Evolutionary conservation across 2,797 vertebrate genomes (phyloP).

Genomic region (Vespertilio murinus): DNA sequence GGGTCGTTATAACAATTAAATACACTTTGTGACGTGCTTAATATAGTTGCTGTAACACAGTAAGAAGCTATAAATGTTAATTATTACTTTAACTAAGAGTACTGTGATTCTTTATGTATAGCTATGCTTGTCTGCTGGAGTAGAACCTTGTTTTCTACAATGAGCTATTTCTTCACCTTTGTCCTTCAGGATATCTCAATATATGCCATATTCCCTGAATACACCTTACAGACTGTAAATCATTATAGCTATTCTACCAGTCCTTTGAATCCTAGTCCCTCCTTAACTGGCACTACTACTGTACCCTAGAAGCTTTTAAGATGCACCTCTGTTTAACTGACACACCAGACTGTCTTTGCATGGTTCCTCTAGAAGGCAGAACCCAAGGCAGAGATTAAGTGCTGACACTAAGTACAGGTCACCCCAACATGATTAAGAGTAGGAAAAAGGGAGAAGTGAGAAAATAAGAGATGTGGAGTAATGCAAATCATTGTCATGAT

Average conservation of each 20-base stretch:
- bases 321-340: slow-evolving; percentile 46
- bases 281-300: neutral
- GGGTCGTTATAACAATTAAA: neutral
- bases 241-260: neutral
- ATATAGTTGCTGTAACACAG: neutral
- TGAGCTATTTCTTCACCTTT: neutral
- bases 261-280: neutral
- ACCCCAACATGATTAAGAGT: neutral
- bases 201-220: neutral
- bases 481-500: neutral
- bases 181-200: neutral
- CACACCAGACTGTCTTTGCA: slow-evolving; percentile 30
- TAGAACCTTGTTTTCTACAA: neutral
- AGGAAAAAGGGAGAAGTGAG: neutral
- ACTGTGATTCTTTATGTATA: neutral
- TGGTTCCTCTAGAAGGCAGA: neutral
- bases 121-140: neutral
- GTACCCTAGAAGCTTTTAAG: slow-evolving; percentile 19
- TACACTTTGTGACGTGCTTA: neutral
- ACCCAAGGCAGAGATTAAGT: slow-evolving; percentile 52
- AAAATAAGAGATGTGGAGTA: neutral
- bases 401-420: neutral
- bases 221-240: neutral
- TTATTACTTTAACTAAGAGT: neutral
- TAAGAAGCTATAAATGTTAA: neutral